phyloP scores from a whole-genome alignment of 2,888 invertebrate species.

The Leptopterna dolabrata region DNA sequence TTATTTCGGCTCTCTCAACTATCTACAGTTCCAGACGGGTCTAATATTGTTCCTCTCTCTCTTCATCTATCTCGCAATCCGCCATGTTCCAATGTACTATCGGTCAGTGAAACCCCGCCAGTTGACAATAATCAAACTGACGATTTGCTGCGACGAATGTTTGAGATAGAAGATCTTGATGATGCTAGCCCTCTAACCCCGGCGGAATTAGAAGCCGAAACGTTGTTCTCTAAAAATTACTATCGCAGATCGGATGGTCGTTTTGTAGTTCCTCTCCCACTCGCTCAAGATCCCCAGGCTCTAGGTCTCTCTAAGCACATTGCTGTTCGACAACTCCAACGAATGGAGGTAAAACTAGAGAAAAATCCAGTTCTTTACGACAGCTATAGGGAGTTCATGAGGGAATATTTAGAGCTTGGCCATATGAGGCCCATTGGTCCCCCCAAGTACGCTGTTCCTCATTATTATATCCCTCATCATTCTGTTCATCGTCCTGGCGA shows the following conservation, averaged over 20 bases:
- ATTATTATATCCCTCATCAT: slow-evolving; percentile 35
- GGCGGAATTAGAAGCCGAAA: not conserved
- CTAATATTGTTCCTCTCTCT: not conserved
- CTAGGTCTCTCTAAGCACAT: slow-evolving; percentile 1
- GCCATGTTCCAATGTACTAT: not conserved
- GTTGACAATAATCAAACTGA: not conserved
- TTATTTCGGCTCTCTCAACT: not conserved
- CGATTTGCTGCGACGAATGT: slow-evolving; percentile 1
- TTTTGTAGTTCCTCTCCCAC: not conserved
- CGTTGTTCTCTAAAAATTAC: not conserved
- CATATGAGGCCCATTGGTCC: not conserved
- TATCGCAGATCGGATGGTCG: not conserved
- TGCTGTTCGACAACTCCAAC: not conserved
- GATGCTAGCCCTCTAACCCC: not conserved
- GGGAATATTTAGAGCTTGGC: slow-evolving; percentile 49
- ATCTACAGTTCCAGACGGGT: not conserved
- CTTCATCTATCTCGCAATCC: not conserved
- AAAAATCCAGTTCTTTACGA: not conserved
- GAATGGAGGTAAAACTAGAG: not conserved
- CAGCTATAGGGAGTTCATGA: slow-evolving; percentile 38
- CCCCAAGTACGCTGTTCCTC: not conserved
- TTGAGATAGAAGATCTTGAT: slow-evolving; percentile 15
- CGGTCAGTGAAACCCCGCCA: not conserved
- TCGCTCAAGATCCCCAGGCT: not conserved
- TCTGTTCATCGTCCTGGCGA: not conserved